A percentile compares a stretch with the other conserved stretches of the same genome.
Conservation (phyloP, 2,113 vertebrate species). For the Galeopterus variegatus region DNA sequence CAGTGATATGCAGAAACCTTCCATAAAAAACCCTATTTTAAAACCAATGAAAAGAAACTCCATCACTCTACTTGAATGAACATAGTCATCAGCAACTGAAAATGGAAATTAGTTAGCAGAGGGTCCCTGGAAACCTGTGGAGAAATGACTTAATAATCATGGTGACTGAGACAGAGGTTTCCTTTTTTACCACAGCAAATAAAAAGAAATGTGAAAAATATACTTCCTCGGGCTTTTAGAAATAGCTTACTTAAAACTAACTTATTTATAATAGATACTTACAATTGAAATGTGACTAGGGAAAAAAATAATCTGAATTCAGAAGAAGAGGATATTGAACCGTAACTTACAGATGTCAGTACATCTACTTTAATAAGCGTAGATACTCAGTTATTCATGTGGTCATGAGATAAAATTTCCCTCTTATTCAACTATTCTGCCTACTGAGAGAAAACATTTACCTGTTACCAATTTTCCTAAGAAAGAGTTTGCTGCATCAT, state of each 20-base stretch:
- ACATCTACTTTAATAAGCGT: constrained; percentile 59
- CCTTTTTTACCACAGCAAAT: constrained; percentile 79
- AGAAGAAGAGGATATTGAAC: constrained; percentile 35
- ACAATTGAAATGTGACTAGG: constrained; percentile 74
- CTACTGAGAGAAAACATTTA: constrained; percentile 16
- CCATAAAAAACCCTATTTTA: constrained; percentile 83
- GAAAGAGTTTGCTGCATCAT: not conserved
- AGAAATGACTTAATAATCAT: constrained; percentile 84
- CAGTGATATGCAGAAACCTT: constrained; percentile 73
- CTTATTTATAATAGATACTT: constrained; percentile 78
- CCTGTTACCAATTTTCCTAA: not conserved
- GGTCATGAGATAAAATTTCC: not conserved
- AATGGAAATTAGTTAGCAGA: constrained; percentile 85
- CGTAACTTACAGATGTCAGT: not conserved
- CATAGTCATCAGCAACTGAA: constrained; percentile 83
- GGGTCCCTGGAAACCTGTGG: constrained; percentile 79
- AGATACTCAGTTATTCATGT: constrained; percentile 21
- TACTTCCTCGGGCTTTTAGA: constrained; percentile 74
- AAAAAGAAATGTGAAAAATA: constrained; percentile 83
- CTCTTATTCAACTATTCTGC: constrained; percentile 34
- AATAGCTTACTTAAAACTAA: constrained; percentile 81
- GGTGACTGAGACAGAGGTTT: constrained; percentile 75
- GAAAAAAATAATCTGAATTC: constrained; percentile 70
- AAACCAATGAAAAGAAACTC: constrained; percentile 84
- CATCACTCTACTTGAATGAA: constrained; percentile 84